phyloP scores from a whole-genome alignment of 2,888 invertebrate genomes.

The Cyrtodaria siliqua region DNA sequence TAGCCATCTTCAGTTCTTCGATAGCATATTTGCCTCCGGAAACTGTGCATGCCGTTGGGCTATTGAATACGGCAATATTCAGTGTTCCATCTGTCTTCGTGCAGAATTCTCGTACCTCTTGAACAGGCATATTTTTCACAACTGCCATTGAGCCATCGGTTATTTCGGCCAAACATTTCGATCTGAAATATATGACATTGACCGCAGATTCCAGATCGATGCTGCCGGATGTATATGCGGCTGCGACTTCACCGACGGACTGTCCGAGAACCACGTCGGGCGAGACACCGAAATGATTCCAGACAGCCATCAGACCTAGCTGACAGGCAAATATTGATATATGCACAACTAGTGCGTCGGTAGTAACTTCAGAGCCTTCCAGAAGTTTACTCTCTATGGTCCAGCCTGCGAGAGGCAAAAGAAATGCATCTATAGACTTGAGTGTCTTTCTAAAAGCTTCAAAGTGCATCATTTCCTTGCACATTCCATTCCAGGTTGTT shows the following conservation, averaged over 20 bases:
- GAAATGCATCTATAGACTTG: slow-evolving; percentile 39
- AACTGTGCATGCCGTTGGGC: slow-evolving; percentile 60
- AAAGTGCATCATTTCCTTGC: slow-evolving; percentile 50
- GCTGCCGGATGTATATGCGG: slow-evolving; percentile 64
- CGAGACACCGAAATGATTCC: slow-evolving; percentile 59
- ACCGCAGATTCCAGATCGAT: slow-evolving; percentile 65
- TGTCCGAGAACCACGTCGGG: slow-evolving; percentile 69
- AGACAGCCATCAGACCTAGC: slow-evolving; percentile 59
- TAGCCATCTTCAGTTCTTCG: slow-evolving; percentile 43
- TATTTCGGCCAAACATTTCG: slow-evolving; percentile 36
- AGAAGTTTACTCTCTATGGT: slow-evolving; percentile 50
- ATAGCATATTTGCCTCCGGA: slow-evolving; percentile 64
- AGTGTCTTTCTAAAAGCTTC: slow-evolving; percentile 52
- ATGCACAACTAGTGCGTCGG: slow-evolving; percentile 65
- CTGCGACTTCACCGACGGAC: slow-evolving; percentile 75
- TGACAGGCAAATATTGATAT: slow-evolving; percentile 72
- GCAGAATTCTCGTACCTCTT: slow-evolving; percentile 34
- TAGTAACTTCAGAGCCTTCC: slow-evolving; percentile 11
- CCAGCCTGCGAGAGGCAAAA: slow-evolving; percentile 33
- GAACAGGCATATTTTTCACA: slow-evolving; percentile 42
- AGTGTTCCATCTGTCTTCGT: slow-evolving; percentile 13
- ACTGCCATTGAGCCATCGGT: slow-evolving; percentile 69
- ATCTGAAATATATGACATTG: slow-evolving; percentile 65
- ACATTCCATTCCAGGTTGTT: slow-evolving; percentile 71
- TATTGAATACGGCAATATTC: slow-evolving; percentile 66